Base-by-base conservation (phyloP, 2,797 vertebrate species). In the Mormyrops boulengeri region DNA sequence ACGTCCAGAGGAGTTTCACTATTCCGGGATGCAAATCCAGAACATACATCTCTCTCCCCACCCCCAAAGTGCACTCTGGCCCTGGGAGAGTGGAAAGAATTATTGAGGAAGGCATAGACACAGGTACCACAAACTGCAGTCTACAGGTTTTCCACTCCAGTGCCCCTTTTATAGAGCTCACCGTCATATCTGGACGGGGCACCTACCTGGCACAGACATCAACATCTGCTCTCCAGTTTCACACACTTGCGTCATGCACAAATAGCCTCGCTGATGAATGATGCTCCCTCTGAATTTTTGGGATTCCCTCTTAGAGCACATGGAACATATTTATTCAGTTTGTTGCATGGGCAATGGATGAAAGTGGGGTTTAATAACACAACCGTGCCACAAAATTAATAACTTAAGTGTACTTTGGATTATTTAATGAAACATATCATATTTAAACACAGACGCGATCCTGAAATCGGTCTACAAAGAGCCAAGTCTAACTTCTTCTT, bases 311-410 rank as follows among this genome's bases (percentile, higher is more conserved):
- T 69, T 3, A 66, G 60, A 49, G 49, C 47, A 86, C 85, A 47
- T 69, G 57, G 44, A 66, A 84, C 60, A 60, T 86, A 88, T 88
- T 88, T 88, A 88, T 52, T 88, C 17, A 22, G 53, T 30, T 50
- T 47, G 60, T 85, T 85, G 44, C 60, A 52, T 38, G 80, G 82
- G 60, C 55, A 86, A 34, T 6, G 47, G 26, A 89, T 41, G 55
- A 86, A 86, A 69, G 57, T 5, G 60, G 30, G 60, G 11, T 9
- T 86, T 62, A 53, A 66, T 49, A 88, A 62, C 3, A 53, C 14
- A 87, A 88, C 41, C 66, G 4, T 47, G 52, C 89, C 60, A 12
- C 55, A 50, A 87, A 55, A 34, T 87, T 60, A 60, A 57, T 57
- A 87, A 53, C 53, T 26, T 0, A 60, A 87, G 85, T 87, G 85